Percentiles rank a stretch among this genome's conserved stretches.
Evolutionary conservation across 2,113 vertebrate species (phyloP).

Genomic region (Manacus vitellinus): DNA sequence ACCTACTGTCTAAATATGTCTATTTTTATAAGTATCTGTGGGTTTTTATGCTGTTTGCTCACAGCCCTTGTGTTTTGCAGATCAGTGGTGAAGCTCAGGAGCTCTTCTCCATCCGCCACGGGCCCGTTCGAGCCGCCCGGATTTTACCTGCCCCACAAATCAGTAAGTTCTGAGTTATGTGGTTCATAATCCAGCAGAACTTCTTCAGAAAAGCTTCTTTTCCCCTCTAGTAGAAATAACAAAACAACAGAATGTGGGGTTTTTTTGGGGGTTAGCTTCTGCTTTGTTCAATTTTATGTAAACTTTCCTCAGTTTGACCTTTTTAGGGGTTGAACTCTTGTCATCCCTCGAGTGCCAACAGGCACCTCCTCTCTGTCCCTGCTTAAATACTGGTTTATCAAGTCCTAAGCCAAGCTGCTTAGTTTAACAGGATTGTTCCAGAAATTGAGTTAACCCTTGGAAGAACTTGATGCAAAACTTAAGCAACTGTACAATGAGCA

Average conservation of each 20-base stretch:
- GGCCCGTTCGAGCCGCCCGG: conserved; percentile 88
- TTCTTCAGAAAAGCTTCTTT: not conserved
- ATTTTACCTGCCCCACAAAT: conserved; percentile 92
- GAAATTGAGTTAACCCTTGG: not conserved
- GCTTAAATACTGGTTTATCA: not conserved
- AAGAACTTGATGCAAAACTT: conserved; percentile 17
- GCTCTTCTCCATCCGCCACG: conserved; percentile 92
- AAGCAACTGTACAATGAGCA: not conserved
- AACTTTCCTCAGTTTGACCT: not conserved
- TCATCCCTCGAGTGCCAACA: not conserved
- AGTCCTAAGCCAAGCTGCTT: not conserved
- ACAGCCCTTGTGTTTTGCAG: conserved; percentile 62
- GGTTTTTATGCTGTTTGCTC: not conserved
- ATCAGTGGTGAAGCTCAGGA: conserved; percentile 96
- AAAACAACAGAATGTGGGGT: not conserved
- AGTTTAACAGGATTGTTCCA: not conserved
- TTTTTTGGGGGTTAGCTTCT: not conserved
- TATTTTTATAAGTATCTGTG: rapidly evolving
- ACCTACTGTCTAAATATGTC: rapidly evolving
- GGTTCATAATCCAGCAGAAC: rapidly evolving
- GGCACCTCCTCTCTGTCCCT: not conserved
- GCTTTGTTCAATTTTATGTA: not conserved
- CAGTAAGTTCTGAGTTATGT: conserved; percentile 71
- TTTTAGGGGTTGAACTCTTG: not conserved
- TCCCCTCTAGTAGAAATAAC: not conserved